Evolutionary conservation across 2,888 invertebrate species (phyloP).

Genomic region (Eupithecia vulgata): DNA sequence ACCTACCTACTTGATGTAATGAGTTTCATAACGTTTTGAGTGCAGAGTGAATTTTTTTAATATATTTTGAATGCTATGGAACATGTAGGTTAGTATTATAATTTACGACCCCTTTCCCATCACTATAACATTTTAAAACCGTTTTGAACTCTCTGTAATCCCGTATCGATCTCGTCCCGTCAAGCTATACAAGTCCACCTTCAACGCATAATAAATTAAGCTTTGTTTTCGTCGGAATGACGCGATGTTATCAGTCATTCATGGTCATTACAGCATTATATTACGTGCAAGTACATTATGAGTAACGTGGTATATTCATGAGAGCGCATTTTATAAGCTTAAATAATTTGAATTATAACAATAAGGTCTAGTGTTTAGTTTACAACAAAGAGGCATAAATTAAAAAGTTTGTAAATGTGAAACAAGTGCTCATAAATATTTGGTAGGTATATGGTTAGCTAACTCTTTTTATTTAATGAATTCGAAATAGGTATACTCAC

Average conservation of each 20-base stretch:
- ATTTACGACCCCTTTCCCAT: not conserved
- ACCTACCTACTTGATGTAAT: too few species aligned
- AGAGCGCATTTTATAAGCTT: constrained; percentile 38
- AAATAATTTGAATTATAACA: constrained; percentile 35
- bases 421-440: constrained; percentile 30
- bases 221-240: constrained; percentile 44
- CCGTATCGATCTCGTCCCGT: constrained; percentile 24
- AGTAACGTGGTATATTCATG: constrained; percentile 35
- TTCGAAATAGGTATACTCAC: not conserved
- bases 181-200: constrained; percentile 8
- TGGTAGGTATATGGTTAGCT: constrained; percentile 13
- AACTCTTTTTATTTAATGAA: not conserved
- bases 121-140: not conserved
- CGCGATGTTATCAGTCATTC: constrained; percentile 42
- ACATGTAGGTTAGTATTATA: not conserved
- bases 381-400: constrained; percentile 31
- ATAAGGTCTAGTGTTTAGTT: constrained; percentile 30
- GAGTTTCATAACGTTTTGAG: too few species aligned
- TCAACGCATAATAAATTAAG: constrained; percentile 38
- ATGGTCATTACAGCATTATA: constrained; percentile 37
- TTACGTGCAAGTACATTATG: constrained; percentile 36
- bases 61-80: not conserved
- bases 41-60: too few species aligned
- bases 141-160: not conserved
- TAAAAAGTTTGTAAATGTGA: constrained; percentile 27